Evolutionary conservation across 2,113 vertebrate genomes (phyloP).

Genomic region (Colius striatus): DNA sequence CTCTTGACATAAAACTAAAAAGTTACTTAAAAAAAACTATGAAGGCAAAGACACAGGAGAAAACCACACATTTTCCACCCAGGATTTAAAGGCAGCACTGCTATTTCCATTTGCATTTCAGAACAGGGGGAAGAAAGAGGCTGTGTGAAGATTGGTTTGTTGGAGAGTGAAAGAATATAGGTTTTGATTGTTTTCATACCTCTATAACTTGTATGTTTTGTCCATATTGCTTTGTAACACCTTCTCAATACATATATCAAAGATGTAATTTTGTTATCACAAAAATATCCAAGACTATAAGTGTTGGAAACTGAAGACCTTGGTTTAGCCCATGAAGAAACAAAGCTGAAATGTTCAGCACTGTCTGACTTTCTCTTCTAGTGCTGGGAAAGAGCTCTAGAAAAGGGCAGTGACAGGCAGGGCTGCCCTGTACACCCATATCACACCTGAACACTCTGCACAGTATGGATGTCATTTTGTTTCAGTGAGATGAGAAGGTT

Average conservation of each 20-base stretch:
- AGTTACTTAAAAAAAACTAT: background rate
- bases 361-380: background rate
- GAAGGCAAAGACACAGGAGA: background rate
- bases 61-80: fast-evolving
- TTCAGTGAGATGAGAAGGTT: background rate
- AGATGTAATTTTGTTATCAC: background rate
- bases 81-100: background rate
- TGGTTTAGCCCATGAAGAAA: background rate
- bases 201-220: background rate
- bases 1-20: background rate
- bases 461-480: background rate
- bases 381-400: background rate
- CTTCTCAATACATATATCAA: background rate
- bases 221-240: background rate
- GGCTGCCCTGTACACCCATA: no score
- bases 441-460: background rate
- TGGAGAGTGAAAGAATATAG: background rate
- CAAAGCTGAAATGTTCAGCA: background rate
- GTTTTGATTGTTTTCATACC: background rate
- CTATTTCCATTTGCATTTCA: background rate
- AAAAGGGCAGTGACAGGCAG: background rate
- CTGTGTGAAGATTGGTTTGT: background rate
- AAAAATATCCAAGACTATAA: background rate
- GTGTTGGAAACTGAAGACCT: background rate
- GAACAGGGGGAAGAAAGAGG: background rate